Conservation (phyloP, 2,888 invertebrate genomes). For the Seira sanloemensis region DNA sequence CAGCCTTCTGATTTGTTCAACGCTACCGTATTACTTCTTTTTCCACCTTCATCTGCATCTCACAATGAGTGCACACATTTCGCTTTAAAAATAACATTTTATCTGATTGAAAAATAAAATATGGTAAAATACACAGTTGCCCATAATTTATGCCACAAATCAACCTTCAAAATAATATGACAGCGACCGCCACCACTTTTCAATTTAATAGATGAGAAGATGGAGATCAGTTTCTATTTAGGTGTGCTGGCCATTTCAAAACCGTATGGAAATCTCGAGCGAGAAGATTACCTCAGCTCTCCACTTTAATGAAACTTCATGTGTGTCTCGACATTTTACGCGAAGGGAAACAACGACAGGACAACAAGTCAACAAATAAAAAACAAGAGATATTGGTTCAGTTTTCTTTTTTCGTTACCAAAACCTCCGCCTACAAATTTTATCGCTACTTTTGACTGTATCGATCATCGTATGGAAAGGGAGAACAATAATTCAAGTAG, state of each 20-base stretch:
- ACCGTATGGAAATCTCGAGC: not conserved
- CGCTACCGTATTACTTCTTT: constrained; percentile 54
- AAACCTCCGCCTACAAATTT: constrained; percentile 65
- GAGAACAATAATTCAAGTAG: constrained; percentile 50
- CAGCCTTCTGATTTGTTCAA: constrained; percentile 50
- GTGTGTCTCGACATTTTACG: constrained; percentile 53
- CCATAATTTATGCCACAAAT: not conserved
- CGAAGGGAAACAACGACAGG: constrained; percentile 33
- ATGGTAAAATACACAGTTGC: not conserved
- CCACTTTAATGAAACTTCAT: constrained; percentile 42
- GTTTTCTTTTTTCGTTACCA: constrained; percentile 37
- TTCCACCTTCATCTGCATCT: constrained; percentile 14
- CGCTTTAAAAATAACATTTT: constrained; percentile 2
- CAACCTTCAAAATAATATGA: constrained; percentile 1
- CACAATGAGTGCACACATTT: not conserved
- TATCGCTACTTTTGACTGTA: constrained; percentile 47
- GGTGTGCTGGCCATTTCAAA: not conserved
- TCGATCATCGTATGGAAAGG: constrained; percentile 38
- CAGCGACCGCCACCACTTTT: constrained; percentile 4
- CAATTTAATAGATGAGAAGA: constrained; percentile 4
- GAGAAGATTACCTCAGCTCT: not conserved
- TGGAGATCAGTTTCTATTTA: not conserved
- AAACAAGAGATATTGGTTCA: constrained; percentile 37
- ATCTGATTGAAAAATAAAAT: constrained; percentile 38
- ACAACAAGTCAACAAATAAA: constrained; percentile 38